phyloP scores from a whole-genome alignment of 37 sponge, comb jelly and placozoan genomes.

The Haliclona indistincta region DNA sequence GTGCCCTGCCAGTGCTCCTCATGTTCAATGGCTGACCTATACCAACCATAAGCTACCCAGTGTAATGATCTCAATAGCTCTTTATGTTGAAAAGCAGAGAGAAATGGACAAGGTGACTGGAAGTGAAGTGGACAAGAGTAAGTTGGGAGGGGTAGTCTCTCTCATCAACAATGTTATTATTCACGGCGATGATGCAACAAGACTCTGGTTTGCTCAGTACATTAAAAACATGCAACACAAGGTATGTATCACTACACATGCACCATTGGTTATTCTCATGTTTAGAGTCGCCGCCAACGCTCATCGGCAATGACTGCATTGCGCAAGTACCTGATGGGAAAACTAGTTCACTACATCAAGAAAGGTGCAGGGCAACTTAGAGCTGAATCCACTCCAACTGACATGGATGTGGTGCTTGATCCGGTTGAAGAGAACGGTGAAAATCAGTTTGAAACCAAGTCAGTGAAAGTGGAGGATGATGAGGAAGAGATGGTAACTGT shows the following conservation, averaged over 20 bases:
- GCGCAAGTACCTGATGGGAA: slow-evolving; percentile 43
- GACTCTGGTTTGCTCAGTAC: slow-evolving; percentile 71
- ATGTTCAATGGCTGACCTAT: slow-evolving; percentile 56
- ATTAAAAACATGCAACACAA: slow-evolving; percentile 78
- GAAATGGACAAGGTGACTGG: background rate
- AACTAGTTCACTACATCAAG: slow-evolving; percentile 33
- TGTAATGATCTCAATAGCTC: slow-evolving; percentile 55
- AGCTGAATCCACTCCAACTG: background rate
- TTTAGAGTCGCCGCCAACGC: slow-evolving; percentile 55
- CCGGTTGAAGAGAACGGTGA: background rate
- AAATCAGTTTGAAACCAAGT: slow-evolving; percentile 1
- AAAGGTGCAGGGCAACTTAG: background rate
- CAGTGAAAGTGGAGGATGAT: background rate
- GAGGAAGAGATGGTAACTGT: background rate
- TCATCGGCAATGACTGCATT: slow-evolving; percentile 57
- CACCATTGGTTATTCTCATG: background rate
- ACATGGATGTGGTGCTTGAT: background rate
- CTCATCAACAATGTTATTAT: slow-evolving; percentile 54
- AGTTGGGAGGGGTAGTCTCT: slow-evolving; percentile 48
- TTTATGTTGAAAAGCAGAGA: slow-evolving; percentile 37
- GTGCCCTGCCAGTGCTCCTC: slow-evolving; percentile 36
- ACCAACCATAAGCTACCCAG: slow-evolving; percentile 58
- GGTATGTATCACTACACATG: slow-evolving; percentile 20
- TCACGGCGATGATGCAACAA: slow-evolving; percentile 47
- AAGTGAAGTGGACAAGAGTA: background rate